Evolutionary conservation across 2,797 vertebrate genomes (phyloP), one percentile per base, ranked within the genome.

Genomic region (Cottoperca gobio): DNA sequence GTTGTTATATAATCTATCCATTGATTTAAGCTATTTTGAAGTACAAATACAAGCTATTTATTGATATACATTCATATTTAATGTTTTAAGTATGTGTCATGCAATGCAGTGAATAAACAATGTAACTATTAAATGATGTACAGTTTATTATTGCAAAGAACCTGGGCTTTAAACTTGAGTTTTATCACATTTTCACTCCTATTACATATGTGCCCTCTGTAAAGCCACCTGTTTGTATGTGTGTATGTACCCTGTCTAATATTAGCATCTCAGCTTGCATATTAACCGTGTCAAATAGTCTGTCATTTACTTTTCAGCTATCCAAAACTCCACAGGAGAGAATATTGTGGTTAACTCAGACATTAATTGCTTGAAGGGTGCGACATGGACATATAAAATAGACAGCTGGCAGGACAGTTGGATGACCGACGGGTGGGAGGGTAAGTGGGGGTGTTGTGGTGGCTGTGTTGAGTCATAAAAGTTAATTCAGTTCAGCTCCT

Each of bases 351-450:
- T 74, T 45, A 62, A 79, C 83, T 90, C 68, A 81, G 54, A 72
- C 66, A 74, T 78, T 79, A 79, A 88, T 76, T 84, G 79, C 87
- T 74, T 62, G 55, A 78, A 82, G 66, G 40, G 77, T 76, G 77
- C 85, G 42, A 49, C 23, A 54, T 75, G 21, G 76, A 82, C 66
- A 52, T 75, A 76, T 54, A 86, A 91, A 90, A 91, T 91, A 89
- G 89, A 84, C 82, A 84, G 86, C 82, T 83, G 82, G 78, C 79
- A 13, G 66, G 62, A 72, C 76, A 85, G 79, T 86, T 87, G 79
- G 72, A 50, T 76, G 72, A 52, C 69, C 8, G 1, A 54, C 21
- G 53, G 45, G 8, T n/a, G 50, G 55, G 57, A 13, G 59, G 43
- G 49, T 5, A 10, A 24, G 24, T 1, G 28, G 8, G 49, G 40